These are phyloP conservation scores for Myiozetetes cayanensis DNA, from an alignment of 2,113 vertebrate genomes.

Conservation along the genomic window DNA sequence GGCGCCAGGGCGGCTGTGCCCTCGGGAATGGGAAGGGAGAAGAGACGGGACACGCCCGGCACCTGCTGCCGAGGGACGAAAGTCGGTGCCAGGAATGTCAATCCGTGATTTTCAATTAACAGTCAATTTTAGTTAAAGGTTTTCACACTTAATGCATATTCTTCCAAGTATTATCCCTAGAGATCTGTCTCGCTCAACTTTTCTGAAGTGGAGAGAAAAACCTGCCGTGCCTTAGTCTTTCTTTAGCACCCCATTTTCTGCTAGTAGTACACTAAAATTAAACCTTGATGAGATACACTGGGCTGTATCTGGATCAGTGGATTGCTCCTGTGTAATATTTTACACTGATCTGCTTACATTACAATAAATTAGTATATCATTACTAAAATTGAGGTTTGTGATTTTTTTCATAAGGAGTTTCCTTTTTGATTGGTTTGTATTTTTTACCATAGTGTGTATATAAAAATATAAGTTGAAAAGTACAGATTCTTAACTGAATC, in stretches of 20 bases:
- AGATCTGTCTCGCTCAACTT: not conserved
- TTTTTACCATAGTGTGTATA: not conserved
- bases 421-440: accelerated
- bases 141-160: accelerated
- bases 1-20: no score
- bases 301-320: not conserved
- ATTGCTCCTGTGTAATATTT: not conserved
- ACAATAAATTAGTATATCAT: not conserved
- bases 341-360: not conserved
- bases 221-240: not conserved
- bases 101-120: not conserved
- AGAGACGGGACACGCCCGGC: accelerated
- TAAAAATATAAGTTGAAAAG: accelerated
- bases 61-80: not conserved
- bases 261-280: not conserved
- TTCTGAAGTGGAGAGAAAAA: not conserved
- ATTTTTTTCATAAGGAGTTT: not conserved
- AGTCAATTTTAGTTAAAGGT: not conserved
- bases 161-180: not conserved
- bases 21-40: accelerated
- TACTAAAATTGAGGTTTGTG: not conserved
- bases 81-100: not conserved
- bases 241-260: not conserved
- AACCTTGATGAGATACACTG: not conserved
- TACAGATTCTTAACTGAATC: not conserved